These are phyloP conservation scores for Orestias chungarensis DNA, from an alignment of 2,797 vertebrate genomes.

Conservation along the genomic window DNA sequence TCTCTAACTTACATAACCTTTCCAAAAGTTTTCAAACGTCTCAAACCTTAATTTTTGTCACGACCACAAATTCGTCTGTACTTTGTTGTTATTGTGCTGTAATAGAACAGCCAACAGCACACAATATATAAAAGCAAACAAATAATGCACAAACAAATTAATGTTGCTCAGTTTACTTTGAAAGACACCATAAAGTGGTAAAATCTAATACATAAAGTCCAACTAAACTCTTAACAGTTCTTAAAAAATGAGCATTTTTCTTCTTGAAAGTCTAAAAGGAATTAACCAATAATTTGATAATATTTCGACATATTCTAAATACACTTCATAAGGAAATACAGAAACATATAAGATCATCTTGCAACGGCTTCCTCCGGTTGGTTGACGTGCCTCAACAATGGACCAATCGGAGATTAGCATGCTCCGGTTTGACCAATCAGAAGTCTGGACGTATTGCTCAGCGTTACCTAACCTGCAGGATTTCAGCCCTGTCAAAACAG, in stretches of 20 bases:
- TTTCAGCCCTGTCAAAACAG: slow-evolving; percentile 39
- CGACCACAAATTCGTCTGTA: too few species aligned
- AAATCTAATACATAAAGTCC: neutral
- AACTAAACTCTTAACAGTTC: neutral
- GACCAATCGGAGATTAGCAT: slow-evolving; percentile 66
- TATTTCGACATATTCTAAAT: neutral
- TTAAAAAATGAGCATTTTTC: neutral
- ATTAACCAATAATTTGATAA: neutral
- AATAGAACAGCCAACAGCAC: too few species aligned
- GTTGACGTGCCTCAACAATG: neutral
- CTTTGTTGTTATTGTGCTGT: too few species aligned
- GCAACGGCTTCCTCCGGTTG: slow-evolving; percentile 15
- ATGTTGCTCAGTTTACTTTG: neutral
- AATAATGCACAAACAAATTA: too few species aligned
- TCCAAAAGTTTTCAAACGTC: too few species aligned
- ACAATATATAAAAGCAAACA: too few species aligned
- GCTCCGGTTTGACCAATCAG: slow-evolving; percentile 61
- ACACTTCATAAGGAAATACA: neutral
- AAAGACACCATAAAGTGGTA: neutral
- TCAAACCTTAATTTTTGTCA: too few species aligned
- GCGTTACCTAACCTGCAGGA: slow-evolving; percentile 32
- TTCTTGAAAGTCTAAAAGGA: neutral
- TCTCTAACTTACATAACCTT: too few species aligned
- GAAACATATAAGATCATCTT: slow-evolving; percentile 37
- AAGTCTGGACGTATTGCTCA: slow-evolving; percentile 40